These are phyloP conservation scores for Drosophila emarginata DNA, from an alignment of 2,888 invertebrate species.

Conservation along the genomic window DNA sequence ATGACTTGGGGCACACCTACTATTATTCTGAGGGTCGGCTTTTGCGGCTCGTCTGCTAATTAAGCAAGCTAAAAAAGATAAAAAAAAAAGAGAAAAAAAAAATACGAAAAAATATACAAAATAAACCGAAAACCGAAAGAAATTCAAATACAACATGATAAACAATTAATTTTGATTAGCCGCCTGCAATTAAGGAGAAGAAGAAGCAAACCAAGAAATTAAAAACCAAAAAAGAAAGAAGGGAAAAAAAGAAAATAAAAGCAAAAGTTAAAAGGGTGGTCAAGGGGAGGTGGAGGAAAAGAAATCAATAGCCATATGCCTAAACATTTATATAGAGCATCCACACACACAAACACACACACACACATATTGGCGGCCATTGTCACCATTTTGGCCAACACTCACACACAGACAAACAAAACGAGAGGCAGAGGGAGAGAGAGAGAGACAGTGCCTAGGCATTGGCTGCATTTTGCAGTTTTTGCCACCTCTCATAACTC, in stretches of 20 bases:
- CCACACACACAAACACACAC: conserved; percentile 5
- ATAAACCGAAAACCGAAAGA: conserved; percentile 41
- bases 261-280: conserved; percentile 38
- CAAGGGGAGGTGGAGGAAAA: conserved; percentile 11
- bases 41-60: conserved; percentile 65
- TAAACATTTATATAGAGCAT: conserved; percentile 50
- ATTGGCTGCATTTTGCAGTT: conserved; percentile 36
- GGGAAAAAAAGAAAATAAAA: conserved; percentile 23
- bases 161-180: conserved; percentile 80
- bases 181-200: conserved; percentile 66
- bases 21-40: conserved; percentile 19
- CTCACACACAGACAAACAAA: conserved; percentile 1
- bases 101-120: conserved; percentile 32
- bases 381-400: conserved; percentile 64
- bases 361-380: conserved; percentile 73
- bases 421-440: neutral
- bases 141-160: conserved; percentile 76
- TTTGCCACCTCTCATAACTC: conserved; percentile 67
- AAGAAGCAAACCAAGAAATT: conserved; percentile 16
- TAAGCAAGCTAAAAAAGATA: conserved; percentile 51
- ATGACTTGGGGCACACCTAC: conserved; percentile 67
- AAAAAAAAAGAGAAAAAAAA: conserved; percentile 20
- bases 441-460: neutral
- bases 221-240: conserved; percentile 3
- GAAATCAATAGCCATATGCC: conserved; percentile 47